Conservation (phyloP, 1,140 invertebrate genomes). For the Drosophila grimshawi region DNA sequence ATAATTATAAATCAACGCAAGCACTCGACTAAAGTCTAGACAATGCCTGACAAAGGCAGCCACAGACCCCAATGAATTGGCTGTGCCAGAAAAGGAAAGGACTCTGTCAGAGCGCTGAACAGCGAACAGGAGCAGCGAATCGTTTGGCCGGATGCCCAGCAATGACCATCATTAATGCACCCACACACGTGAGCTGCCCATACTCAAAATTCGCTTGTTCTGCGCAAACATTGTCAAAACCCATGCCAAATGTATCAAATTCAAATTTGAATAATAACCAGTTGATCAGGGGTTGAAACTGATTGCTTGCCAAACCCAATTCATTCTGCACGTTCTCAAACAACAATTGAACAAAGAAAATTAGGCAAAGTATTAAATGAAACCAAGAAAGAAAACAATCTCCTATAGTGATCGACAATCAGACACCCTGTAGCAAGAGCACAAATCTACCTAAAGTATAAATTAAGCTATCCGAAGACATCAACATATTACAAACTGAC, state of each 20-base stretch:
- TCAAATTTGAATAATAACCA: slow-evolving; percentile 67
- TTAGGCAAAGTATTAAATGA: slow-evolving; percentile 3
- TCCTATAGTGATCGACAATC: not conserved
- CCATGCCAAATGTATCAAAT: slow-evolving; percentile 47
- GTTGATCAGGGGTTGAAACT: slow-evolving; percentile 65
- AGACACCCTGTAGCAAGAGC: not conserved
- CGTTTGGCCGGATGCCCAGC: slow-evolving; percentile 59
- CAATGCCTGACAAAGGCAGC: slow-evolving; percentile 75
- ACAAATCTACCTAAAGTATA: no score
- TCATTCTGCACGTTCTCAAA: slow-evolving; percentile 12
- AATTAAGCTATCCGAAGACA: no score
- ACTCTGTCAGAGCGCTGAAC: slow-evolving; percentile 46
- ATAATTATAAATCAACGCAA: slow-evolving; percentile 82
- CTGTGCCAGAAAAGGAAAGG: not conserved
- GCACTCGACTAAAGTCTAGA: slow-evolving; percentile 78
- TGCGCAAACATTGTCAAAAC: slow-evolving; percentile 33
- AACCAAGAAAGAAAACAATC: not conserved
- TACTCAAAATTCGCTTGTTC: not conserved
- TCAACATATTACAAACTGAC: no score
- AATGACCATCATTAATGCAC: slow-evolving; percentile 46
- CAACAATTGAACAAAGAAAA: slow-evolving; percentile 16
- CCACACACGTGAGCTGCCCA: slow-evolving; percentile 17
- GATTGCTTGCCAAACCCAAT: slow-evolving; percentile 5
- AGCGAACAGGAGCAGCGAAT: slow-evolving; percentile 1
- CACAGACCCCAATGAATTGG: slow-evolving; percentile 17